A percentile compares a stretch with the other conserved stretches of the same genome.
These are phyloP conservation scores for Cichlasoma orientale DNA, from an alignment of 2,797 vertebrate genomes.

Conservation along the genomic window DNA sequence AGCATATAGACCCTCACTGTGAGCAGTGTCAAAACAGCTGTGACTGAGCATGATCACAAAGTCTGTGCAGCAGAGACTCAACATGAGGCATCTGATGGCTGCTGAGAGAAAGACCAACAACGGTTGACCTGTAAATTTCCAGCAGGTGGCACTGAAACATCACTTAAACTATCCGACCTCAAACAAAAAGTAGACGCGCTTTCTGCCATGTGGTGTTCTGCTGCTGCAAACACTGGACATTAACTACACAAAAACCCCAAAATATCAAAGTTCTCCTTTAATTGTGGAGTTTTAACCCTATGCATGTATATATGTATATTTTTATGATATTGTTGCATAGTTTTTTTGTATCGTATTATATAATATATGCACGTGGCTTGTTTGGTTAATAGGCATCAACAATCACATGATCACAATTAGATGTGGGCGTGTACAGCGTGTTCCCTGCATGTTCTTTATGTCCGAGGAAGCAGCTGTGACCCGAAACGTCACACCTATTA, in stretches of 20 bases:
- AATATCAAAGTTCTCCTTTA: not conserved
- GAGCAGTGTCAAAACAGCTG: not conserved
- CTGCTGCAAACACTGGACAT: not conserved
- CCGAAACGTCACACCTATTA: no score
- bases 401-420: no score
- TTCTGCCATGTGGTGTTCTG: not conserved
- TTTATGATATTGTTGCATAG: no score
- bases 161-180: rapidly evolving
- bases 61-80: not conserved
- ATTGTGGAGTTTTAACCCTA: not conserved
- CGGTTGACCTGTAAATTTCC: not conserved
- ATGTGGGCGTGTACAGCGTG: no score
- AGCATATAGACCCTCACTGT: not conserved
- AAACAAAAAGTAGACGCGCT: rapidly evolving
- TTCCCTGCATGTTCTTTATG: no score
- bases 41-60: not conserved
- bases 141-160: not conserved
- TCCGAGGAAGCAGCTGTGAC: no score
- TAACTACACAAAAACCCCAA: rapidly evolving
- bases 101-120: not conserved
- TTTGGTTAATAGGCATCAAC: no score
- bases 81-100: not conserved
- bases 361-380: no score
- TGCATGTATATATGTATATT: no score
- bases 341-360: no score